These are phyloP conservation scores for Erithacus rubecula DNA, from an alignment of 2,797 vertebrate species.

Conservation along the genomic window DNA sequence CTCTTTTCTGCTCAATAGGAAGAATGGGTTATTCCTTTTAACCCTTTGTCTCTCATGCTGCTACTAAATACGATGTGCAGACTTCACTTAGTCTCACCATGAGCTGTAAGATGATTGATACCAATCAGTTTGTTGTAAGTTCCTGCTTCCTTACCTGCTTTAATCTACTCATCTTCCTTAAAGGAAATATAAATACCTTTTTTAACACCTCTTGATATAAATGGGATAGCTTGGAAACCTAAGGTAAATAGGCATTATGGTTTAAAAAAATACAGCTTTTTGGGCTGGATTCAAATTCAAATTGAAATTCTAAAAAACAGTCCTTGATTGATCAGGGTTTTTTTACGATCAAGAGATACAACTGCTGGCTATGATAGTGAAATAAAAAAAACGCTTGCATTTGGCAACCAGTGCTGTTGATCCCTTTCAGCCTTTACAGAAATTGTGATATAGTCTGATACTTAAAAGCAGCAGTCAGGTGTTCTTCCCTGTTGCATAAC, in stretches of 20 bases:
- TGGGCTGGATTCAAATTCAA: not conserved
- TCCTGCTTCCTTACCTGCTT: not conserved
- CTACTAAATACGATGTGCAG: not conserved
- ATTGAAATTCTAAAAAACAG: not conserved
- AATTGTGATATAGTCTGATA: not conserved
- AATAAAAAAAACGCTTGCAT: not conserved
- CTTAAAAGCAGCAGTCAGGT: not conserved
- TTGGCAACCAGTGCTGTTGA: not conserved
- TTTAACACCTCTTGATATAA: not conserved
- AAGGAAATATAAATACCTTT: not conserved
- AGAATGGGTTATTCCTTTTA: not conserved
- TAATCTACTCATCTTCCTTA: not conserved
- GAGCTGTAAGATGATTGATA: not conserved
- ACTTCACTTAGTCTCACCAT: not conserved
- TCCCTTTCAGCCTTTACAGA: not conserved
- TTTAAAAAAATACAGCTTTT: not conserved
- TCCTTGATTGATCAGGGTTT: not conserved
- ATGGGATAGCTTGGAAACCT: not conserved
- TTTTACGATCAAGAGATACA: not conserved
- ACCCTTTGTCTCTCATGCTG: not conserved
- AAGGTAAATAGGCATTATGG: not conserved
- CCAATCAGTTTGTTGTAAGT: not conserved
- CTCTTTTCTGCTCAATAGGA: not conserved
- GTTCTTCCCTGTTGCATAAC: not conserved
- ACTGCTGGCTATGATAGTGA: not conserved